These are phyloP conservation scores for Euzophera pinguis DNA, from an alignment of 2,888 invertebrate genomes.

Conservation along the genomic window DNA sequence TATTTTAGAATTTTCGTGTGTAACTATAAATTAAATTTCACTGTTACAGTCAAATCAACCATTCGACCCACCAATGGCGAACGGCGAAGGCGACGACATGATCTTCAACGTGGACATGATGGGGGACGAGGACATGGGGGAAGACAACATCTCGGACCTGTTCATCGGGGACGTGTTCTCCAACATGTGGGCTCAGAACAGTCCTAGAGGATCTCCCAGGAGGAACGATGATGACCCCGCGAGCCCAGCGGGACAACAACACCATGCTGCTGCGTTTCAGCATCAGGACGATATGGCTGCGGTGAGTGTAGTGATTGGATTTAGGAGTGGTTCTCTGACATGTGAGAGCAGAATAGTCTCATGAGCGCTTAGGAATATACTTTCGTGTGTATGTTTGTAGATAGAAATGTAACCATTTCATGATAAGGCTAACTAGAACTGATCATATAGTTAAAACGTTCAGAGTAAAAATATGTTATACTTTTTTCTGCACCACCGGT, in stretches of 20 bases:
- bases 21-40: too few relatives aligned
- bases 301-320: too few relatives aligned
- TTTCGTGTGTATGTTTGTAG: too few relatives aligned
- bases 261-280: constrained; percentile 28
- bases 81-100: constrained; percentile 72
- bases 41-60: constrained; percentile 60
- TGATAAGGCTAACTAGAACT: too few relatives aligned
- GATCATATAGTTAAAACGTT: too few relatives aligned
- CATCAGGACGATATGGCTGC: constrained; percentile 40
- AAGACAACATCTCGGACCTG: constrained; percentile 84
- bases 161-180: constrained; percentile 86
- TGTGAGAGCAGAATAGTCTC: too few relatives aligned
- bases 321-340: too few relatives aligned
- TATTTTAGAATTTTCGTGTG: too few relatives aligned
- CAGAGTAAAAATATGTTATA: too few relatives aligned
- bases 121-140: constrained; percentile 79
- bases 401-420: too few relatives aligned
- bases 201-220: constrained; percentile 41
- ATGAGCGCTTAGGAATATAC: too few relatives aligned
- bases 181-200: constrained; percentile 56
- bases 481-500: too few relatives aligned
- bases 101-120: constrained; percentile 71
- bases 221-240: constrained; percentile 40
- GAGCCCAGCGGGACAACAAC: constrained; percentile 41
- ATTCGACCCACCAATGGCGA: constrained; percentile 67